These are phyloP conservation scores for Vanessa cardui DNA, from an alignment of 2,888 invertebrate species.

Conservation along the genomic window DNA sequence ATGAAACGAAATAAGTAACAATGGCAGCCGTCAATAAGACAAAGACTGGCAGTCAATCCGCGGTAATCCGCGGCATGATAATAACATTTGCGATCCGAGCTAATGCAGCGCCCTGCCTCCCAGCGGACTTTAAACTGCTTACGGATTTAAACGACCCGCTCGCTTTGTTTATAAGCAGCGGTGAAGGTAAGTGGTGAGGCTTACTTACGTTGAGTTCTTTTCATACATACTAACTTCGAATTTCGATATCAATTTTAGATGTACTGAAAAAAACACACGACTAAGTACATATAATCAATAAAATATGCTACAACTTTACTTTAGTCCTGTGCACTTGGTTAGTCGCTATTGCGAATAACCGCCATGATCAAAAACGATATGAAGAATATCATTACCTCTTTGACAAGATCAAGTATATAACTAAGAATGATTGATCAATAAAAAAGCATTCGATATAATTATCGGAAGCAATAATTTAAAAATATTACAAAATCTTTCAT, in stretches of 20 bases:
- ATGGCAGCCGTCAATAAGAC: constrained; percentile 22
- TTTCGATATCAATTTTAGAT: neutral
- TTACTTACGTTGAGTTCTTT: constrained; percentile 1
- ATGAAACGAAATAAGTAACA: constrained; percentile 13
- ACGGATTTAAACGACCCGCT: constrained; percentile 62
- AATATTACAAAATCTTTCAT: neutral
- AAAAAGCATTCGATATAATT: too few species aligned
- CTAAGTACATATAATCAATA: too few species aligned
- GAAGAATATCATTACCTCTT: neutral
- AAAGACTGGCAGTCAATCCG: constrained; percentile 45
- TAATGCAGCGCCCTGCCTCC: constrained; percentile 61
- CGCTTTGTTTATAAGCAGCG: constrained; percentile 45
- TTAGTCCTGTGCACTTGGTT: too few species aligned
- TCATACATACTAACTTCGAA: constrained; percentile 1
- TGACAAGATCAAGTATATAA: neutral
- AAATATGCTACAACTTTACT: too few species aligned
- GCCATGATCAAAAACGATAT: too few species aligned
- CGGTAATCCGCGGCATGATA: constrained; percentile 60
- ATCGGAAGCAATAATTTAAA: too few species aligned
- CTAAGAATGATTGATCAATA: too few species aligned
- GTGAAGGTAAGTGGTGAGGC: constrained; percentile 19
- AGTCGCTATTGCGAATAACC: too few species aligned
- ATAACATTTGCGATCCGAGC: constrained; percentile 71
- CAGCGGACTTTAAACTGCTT: constrained; percentile 74
- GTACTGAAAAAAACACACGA: neutral